These are phyloP conservation scores for Aporophyla lueneburgensis DNA, from an alignment of 2,888 invertebrate species.

Conservation along the genomic window DNA sequence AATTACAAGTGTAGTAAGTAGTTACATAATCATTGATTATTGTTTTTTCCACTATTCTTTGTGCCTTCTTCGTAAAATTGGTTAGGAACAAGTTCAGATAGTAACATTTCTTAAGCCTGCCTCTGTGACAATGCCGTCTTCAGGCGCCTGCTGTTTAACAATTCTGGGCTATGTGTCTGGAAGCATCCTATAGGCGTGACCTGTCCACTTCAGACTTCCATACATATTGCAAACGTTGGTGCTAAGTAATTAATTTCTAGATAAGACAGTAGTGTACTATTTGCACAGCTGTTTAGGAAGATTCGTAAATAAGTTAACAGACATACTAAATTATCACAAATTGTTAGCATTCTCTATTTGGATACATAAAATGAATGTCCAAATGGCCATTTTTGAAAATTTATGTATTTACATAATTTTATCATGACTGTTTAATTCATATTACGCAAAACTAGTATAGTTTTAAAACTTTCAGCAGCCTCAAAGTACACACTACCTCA, in stretches of 20 bases:
- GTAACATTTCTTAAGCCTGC: no score
- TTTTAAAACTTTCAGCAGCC: not conserved
- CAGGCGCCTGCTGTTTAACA: no score
- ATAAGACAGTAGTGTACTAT: not conserved
- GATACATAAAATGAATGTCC: not conserved
- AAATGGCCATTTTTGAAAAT: not conserved
- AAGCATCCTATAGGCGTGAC: no score
- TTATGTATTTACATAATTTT: not conserved
- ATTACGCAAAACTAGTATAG: not conserved
- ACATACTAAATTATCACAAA: not conserved
- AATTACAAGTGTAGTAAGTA: not conserved
- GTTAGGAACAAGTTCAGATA: no score
- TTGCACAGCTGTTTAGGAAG: constrained; percentile 30
- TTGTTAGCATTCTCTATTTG: not conserved
- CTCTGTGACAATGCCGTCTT: no score
- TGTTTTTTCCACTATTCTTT: no score
- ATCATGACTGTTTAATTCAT: not conserved
- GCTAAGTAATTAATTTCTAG: constrained; percentile 27
- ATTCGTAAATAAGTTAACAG: not conserved
- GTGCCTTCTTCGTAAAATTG: no score
- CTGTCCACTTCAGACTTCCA: no score
- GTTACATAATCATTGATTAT: constrained; percentile 19
- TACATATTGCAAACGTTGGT: no score
- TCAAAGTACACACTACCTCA: no score
- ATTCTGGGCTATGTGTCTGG: no score